Evolutionary conservation across 2,113 vertebrate species (phyloP), one percentile per base, ranked within the genome.

Genomic region (Galemys pyrenaicus): DNA sequence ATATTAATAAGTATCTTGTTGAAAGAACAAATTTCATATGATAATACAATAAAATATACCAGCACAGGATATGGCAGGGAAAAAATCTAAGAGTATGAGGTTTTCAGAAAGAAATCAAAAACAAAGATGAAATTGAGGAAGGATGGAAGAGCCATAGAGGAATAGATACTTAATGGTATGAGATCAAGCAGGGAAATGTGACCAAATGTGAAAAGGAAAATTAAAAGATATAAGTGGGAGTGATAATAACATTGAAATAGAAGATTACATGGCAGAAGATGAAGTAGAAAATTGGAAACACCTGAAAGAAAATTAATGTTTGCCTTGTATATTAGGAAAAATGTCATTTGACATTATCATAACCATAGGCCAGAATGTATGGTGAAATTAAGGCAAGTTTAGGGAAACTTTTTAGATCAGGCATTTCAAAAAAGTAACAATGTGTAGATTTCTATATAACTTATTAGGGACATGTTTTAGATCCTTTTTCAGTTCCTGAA

Each of bases 281-380:
- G 67, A 74, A 74, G 64, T 83, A 87, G 30, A 19, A 91, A 91
- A 89, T 58, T 85, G 26, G 37, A 78, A 95, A 85, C 46, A 78
- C 12, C 24, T 88, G 16, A 26, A 16, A 51, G 88, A 46, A 88
- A 65, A 89, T 94, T 91, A 93, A 92, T 46, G 26, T 87, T 35
- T 85, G 20, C 44, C n/a, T 62, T 78, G 11, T 46, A 82, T 8
- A 39, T 30, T 82, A 3, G 28, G 56, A 12, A 74, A 92, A 67
- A 71, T 68, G 22, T 58, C 46, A 92, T 79, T 78, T 77, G n/a
- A 12, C 37, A 67, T 84, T 64, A 49, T 54, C 60, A 71, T 20
- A 64, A 22, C n/a, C 49, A 87, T n/a, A 71, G 22, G 54, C 70
- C 49, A 86, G 56, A 88, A 71, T 60, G 30, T 39, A 35, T 41